A percentile compares a stretch with the other conserved stretches of the same genome.
Evolutionary conservation across 2,888 invertebrate species (phyloP).

Genomic region (Xanthorhoe designata): DNA sequence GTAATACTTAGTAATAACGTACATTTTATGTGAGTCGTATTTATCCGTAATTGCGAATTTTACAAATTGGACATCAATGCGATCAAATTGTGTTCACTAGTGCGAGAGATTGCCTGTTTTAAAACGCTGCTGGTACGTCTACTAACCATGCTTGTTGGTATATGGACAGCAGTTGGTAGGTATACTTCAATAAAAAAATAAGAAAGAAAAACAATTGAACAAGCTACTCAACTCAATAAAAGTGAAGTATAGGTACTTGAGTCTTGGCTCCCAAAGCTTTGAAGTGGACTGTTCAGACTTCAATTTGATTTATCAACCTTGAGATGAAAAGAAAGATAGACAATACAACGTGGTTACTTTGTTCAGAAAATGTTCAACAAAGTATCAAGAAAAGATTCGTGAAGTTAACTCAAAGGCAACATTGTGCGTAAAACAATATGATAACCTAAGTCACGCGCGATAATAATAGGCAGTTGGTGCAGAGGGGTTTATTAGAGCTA

Average conservation of each 20-base stretch:
- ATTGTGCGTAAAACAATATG: slow-evolving; percentile 34
- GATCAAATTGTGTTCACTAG: slow-evolving; percentile 44
- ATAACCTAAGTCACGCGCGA: slow-evolving; percentile 47
- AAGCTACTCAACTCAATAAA: slow-evolving; percentile 22
- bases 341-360: background rate
- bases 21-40: background rate
- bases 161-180: slow-evolving; percentile 1
- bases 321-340: slow-evolving; percentile 20
- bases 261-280: slow-evolving; percentile 27
- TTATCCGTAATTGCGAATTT: background rate
- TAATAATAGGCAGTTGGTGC: slow-evolving; percentile 56
- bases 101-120: slow-evolving; percentile 46
- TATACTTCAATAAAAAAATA: slow-evolving; percentile 16
- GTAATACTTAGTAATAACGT: background rate
- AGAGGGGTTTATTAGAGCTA: slow-evolving; percentile 60
- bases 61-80: slow-evolving; percentile 14
- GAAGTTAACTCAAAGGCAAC: slow-evolving; percentile 25
- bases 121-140: slow-evolving; percentile 24
- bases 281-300: slow-evolving; percentile 23
- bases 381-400: slow-evolving; percentile 7
- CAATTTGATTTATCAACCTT: slow-evolving; percentile 27
- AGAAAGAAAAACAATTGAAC: slow-evolving; percentile 27
- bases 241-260: slow-evolving; percentile 25
- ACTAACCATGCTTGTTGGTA: slow-evolving; percentile 11
- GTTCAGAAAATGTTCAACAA: background rate